These are phyloP conservation scores for Bicyclus anynana DNA, from an alignment of 1,140 invertebrate species.

Conservation along the genomic window DNA sequence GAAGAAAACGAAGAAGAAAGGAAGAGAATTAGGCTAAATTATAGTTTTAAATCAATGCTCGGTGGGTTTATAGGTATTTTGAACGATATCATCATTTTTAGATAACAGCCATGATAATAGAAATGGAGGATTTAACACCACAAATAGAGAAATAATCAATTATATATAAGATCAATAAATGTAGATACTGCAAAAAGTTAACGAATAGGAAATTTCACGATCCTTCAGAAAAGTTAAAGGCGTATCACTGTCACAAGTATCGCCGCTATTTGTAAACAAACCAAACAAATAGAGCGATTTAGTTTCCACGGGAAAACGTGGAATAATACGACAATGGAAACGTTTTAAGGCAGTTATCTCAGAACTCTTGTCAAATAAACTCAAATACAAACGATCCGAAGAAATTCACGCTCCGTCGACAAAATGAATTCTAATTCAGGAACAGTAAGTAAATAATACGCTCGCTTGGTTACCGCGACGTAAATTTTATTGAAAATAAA, in stretches of 20 bases:
- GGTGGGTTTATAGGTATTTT: no score
- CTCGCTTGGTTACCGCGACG: background rate
- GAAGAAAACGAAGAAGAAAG: no score
- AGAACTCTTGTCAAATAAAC: conserved; percentile 62
- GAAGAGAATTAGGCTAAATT: no score
- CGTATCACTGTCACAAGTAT: background rate
- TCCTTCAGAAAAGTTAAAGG: no score
- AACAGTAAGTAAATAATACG: background rate
- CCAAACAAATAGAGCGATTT: background rate
- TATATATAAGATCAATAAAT: no score
- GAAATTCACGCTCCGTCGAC: background rate
- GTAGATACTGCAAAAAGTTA: no score
- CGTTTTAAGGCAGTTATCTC: conserved; percentile 61
- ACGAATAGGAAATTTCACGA: no score
- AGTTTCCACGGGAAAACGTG: conserved; percentile 48
- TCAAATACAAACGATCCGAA: conserved; percentile 30
- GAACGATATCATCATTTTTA: no score
- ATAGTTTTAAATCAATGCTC: no score
- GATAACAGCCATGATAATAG: no score
- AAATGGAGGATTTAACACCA: no score
- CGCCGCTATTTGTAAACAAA: background rate
- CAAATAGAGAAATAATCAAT: no score
- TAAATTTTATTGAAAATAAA: background rate
- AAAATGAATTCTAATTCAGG: conserved; percentile 10
- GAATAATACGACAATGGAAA: conserved; percentile 64